Evolutionary conservation across 2,113 vertebrate genomes (phyloP), one percentile per base, ranked within the genome.

Genomic region (Dasyornis broadbenti): DNA sequence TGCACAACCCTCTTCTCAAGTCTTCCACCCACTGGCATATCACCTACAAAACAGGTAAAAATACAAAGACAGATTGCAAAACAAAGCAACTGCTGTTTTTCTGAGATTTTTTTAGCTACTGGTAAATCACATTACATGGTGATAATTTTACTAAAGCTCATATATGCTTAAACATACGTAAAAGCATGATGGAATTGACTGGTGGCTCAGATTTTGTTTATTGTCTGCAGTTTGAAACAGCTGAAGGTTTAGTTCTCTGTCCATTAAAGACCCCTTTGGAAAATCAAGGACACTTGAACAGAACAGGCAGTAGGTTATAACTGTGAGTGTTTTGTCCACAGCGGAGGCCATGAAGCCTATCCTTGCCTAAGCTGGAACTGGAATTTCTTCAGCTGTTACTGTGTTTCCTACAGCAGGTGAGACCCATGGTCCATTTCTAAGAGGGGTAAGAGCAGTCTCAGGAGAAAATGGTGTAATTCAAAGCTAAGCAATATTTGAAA

Each of bases 21-120:
- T 98, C 95, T 88, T 99, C 99, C 81, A 99, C 97, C 99, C 98
- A 99, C 64, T 97, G 98, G 97, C 99, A 99, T 98, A 99, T 98
- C 71, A 98, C 99, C 99, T 99, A 71, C 53, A 91, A 94, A 90
- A 90, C 12, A 73, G 20, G 45, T 56, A 79, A 71, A 88, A 95
- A 66, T 9, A 82, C 35, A 72, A 78, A 75, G 42, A 31, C 0
- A 45, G 27, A 22, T 6, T 71, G 47, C 40, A 80, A 78, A 93
- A 59, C 33, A 52, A 1, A 82, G 24, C 42, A 59, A 59, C 27
- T 30, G 20, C 8, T 40, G 17, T 4, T n/a, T 26, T 71, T 86
- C 52, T 1, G 1, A 24, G 26, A 10, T 7, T 50, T 26, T 49
- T 68, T 47, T 81, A 39, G n/a, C 40, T 71, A 60, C 31, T 53